Base-by-base conservation (phyloP, 92 coral and sea anemone genomes). In the Epizoanthus scotinus region DNA sequence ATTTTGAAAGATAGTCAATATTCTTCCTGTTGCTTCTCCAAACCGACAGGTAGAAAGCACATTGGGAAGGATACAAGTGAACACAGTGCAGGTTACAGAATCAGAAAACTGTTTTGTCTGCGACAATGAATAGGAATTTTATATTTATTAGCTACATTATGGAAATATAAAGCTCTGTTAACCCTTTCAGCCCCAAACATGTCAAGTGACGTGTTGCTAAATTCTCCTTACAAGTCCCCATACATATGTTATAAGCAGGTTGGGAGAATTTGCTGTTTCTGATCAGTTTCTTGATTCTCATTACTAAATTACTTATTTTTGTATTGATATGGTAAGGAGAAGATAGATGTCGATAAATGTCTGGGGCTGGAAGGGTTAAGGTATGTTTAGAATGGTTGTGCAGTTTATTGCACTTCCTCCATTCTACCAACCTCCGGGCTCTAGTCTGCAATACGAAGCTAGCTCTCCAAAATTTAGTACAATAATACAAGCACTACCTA, bases 81-180 rank as follows among this genome's bases (percentile, higher is more conserved):
- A n/a, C 0, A 12, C 52, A 0, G 52, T 47, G 52, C 52, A 47
- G 52, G 52, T 12, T 47, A 9, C 13, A 2, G 15, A 47, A 47
- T 34, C 40, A 3, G 67, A n/a, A 44, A 38, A 26, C 56, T 38
- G 63, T 19, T 20, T 36, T 40, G 81, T 75, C 69, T 58, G 44
- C 15, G 81, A 57, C 55, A 75, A 22, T 59, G 81, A 75, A 14
- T 75, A 19, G 22, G 68, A 34, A 75, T 31, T 63, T 17, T 36
- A 47, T 20, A 17, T 19, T 52, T 64, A 64, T 7, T 15, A 59
- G 26, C 21, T 52, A 71, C 34, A 21, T 44, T 21, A 27, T 2
- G 64, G 42, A 73, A 72, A 73, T 47, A 17, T 8, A 58, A 9
- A 36, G 26, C 63, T 20, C 20, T 34, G 40, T 34, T n/a, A n/a